A percentile compares a stretch with the other conserved stretches of the same genome.
Evolutionary conservation across 2,797 vertebrate genomes (phyloP).

Genomic region (Manis javanica): DNA sequence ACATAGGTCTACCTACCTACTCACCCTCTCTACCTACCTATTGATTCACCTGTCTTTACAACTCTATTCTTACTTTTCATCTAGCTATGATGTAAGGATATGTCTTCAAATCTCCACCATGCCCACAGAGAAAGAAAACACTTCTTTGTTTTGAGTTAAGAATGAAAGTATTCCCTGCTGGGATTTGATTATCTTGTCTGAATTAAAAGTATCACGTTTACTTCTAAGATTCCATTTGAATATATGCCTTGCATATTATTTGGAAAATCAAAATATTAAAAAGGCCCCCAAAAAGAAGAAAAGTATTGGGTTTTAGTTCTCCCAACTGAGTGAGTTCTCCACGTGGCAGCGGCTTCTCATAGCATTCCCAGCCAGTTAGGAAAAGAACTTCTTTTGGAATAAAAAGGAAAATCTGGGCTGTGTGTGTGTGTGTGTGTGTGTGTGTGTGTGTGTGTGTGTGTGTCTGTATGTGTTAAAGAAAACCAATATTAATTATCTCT

Average conservation of each 20-base stretch:
- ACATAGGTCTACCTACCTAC: not conserved
- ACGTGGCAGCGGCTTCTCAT: not conserved
- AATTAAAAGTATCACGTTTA: slow-evolving; percentile 30
- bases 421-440: no score
- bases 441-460: not conserved
- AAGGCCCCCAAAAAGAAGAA: not conserved
- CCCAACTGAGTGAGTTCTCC: not conserved
- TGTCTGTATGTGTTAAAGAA: not conserved
- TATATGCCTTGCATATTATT: not conserved
- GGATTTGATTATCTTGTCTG: slow-evolving; percentile 45
- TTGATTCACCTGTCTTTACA: not conserved
- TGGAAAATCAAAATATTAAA: slow-evolving; percentile 37
- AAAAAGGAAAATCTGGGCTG: not conserved
- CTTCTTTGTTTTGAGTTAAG: not conserved
- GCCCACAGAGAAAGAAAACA: not conserved
- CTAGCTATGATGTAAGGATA: not conserved
- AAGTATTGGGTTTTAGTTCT: not conserved
- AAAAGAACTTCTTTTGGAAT: not conserved
- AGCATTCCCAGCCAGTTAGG: not conserved
- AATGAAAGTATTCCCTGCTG: not conserved
- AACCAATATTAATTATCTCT: not conserved
- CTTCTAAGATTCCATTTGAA: slow-evolving; percentile 35
- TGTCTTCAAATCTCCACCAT: not conserved
- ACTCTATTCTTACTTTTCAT: not conserved
- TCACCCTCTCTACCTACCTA: not conserved